A percentile compares a stretch with the other conserved stretches of the same genome.
Evolutionary conservation across 2,113 vertebrate species (phyloP).

Genomic region (Lamprotornis superbus): DNA sequence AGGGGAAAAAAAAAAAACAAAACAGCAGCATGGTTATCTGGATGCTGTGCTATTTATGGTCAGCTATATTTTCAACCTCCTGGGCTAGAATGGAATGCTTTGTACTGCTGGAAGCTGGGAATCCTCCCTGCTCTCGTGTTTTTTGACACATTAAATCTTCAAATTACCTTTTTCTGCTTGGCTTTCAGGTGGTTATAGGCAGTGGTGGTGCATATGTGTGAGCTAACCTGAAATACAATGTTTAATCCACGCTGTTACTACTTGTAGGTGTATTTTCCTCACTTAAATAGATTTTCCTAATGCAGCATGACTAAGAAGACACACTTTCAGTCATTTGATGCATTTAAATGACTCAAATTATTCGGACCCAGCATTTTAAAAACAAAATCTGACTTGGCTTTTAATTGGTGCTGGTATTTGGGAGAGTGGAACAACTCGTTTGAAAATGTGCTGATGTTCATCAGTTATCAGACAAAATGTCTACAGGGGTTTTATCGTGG

Average conservation of each 20-base stretch:
- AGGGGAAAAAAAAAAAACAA: background rate
- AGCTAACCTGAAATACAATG: background rate
- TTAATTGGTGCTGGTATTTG: slow-evolving; percentile 16
- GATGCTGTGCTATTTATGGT: slow-evolving; percentile 58
- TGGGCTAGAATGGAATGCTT: slow-evolving; percentile 50
- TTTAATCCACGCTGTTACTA: background rate
- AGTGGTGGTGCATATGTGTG: background rate
- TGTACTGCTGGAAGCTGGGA: slow-evolving; percentile 51
- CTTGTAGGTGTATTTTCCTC: background rate
- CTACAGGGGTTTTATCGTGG: slow-evolving; percentile 28
- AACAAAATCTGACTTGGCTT: slow-evolving; percentile 34
- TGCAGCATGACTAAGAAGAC: background rate
- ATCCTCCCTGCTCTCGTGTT: slow-evolving; percentile 15
- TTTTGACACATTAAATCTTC: slow-evolving; percentile 11
- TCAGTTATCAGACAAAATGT: slow-evolving; percentile 53
- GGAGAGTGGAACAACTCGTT: slow-evolving; percentile 53
- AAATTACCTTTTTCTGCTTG: slow-evolving; percentile 16
- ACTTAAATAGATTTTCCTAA: background rate
- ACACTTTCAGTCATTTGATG: background rate
- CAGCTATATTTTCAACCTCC: slow-evolving; percentile 54
- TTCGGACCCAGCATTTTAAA: background rate
- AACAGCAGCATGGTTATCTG: slow-evolving; percentile 15
- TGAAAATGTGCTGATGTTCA: slow-evolving; percentile 60
- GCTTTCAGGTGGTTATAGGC: background rate
- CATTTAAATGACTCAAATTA: background rate